These are phyloP conservation scores for Troilus luridus DNA, from an alignment of 2,888 invertebrate species.

Conservation along the genomic window DNA sequence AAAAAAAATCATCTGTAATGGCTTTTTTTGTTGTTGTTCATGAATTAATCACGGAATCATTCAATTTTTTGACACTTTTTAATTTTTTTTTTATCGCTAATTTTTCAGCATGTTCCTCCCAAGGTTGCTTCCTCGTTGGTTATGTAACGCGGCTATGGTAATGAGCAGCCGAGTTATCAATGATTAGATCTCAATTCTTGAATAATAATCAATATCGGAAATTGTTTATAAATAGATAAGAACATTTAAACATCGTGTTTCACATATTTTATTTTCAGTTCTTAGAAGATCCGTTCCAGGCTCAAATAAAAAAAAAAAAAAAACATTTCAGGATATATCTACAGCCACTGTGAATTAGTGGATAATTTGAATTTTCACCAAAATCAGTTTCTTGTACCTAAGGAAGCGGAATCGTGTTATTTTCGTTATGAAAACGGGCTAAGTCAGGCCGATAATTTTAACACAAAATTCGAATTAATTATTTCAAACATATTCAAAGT, in stretches of 20 bases:
- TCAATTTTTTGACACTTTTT: conserved; percentile 5
- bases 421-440: no score
- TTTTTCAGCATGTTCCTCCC: not conserved
- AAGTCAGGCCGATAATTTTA: no score
- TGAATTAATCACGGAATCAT: conserved; percentile 14
- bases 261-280: no score
- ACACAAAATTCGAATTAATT: no score
- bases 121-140: not conserved
- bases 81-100: not conserved
- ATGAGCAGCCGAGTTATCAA: not conserved
- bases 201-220: not conserved
- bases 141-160: conserved; percentile 10
- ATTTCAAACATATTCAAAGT: no score
- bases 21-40: not conserved
- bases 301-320: no score
- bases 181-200: not conserved
- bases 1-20: not conserved
- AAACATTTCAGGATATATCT: no score
- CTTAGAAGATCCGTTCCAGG: no score
- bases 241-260: not conserved
- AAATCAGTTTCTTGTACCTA: no score
- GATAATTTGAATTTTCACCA: no score
- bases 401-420: no score
- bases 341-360: no score
- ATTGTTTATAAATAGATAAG: not conserved